These are phyloP conservation scores for Calephelis perditalis DNA, from an alignment of 2,888 invertebrate genomes.

Conservation along the genomic window DNA sequence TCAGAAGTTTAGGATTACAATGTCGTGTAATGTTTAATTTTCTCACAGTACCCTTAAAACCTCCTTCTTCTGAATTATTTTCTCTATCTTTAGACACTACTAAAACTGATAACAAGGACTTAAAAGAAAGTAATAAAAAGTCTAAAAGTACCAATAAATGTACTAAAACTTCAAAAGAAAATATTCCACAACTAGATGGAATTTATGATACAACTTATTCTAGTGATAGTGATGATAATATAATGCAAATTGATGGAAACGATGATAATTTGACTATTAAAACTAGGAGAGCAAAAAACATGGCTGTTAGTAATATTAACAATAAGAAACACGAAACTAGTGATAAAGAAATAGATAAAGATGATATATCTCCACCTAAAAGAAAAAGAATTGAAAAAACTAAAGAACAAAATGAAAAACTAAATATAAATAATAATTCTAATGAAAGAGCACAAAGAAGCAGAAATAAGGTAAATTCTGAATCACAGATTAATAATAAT, in stretches of 20 bases:
- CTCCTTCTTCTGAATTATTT: conserved; percentile 80
- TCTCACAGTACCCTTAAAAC: conserved; percentile 85
- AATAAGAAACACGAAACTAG: conserved; percentile 31
- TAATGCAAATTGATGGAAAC: conserved; percentile 57
- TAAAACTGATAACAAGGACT: conserved; percentile 30
- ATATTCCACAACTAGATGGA: conserved; percentile 78
- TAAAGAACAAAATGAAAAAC: conserved; percentile 11
- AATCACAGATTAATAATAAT: neutral
- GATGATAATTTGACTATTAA: conserved; percentile 41
- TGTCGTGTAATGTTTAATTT: conserved; percentile 90
- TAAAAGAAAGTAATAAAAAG: conserved; percentile 25
- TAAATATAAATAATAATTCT: conserved; percentile 8
- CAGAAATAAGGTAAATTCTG: conserved; percentile 3
- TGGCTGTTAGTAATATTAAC: conserved; percentile 35
- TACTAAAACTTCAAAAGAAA: conserved; percentile 35
- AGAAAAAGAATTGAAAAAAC: conserved; percentile 35
- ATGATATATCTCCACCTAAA: conserved; percentile 58
- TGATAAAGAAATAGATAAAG: conserved; percentile 31
- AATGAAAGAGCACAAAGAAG: conserved; percentile 6
- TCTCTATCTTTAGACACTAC: conserved; percentile 58
- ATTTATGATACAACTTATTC: conserved; percentile 50
- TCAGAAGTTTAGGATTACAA: conserved; percentile 89
- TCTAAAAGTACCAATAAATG: conserved; percentile 31
- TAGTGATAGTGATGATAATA: conserved; percentile 41
- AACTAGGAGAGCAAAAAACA: conserved; percentile 40